Evolutionary conservation across 2,113 vertebrate species (phyloP), one percentile per base, ranked within the genome.

Genomic region (Anser cygnoides): DNA sequence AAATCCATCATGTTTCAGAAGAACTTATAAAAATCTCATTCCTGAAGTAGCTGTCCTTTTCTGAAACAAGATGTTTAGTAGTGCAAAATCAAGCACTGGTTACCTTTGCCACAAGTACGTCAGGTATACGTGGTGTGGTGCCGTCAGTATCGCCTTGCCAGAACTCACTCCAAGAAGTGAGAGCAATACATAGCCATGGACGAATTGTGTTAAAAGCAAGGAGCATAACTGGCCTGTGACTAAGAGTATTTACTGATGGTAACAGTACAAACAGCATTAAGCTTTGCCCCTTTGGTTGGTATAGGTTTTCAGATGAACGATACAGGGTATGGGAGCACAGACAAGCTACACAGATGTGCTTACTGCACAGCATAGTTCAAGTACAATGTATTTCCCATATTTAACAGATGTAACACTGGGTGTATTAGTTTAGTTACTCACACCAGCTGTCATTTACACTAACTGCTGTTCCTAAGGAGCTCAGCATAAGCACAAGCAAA

Each of bases 291-390:
- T 84, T 68, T 26, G 46, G 23, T 13, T 54, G 31, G 44, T 9
- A 16, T 0, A 70, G 74, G 13, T 46, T 84, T 89, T 72, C 57
- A 57, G 79, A n/a, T 25, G 29, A 73, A 26, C 59, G 57, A 52
- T 18, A 28, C 5, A 52, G 58, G 13, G 10, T 1, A 1, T 20
- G 17, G 65, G 23, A 33, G 10, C 2, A 2, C 57, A 61, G 41
- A 82, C 11, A 54, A 86, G 50, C 17, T 29, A 20, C 55, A 15
- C 16, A n/a, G 0, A 0, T 17, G 37, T 3, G 2, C 22, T 57
- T 28, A 5, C 4, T 3, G 67, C 54, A 62, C 4, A 43, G 23
- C 6, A 28, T 3, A 54, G 28, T 4, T 23, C 20, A 19, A 76
- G 18, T 28, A 29, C 26, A 89, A 44, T 7, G 6, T 21, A 39